phyloP scores from a whole-genome alignment of 2,113 vertebrate genomes.

The Cynocephalus volans region DNA sequence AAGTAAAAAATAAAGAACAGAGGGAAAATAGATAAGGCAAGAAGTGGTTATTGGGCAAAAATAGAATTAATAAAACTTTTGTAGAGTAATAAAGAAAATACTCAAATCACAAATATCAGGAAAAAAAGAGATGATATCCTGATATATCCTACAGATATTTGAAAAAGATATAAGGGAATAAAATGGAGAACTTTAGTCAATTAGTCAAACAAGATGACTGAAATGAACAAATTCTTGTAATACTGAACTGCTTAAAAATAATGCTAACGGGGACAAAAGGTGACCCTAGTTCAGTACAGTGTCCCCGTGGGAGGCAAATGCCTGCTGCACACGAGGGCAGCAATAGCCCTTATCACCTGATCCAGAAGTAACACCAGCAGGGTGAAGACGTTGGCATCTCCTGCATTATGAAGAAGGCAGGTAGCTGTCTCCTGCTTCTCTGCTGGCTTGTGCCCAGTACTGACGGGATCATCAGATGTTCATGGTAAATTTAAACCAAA shows the following conservation, averaged over 20 bases:
- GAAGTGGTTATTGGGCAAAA: neutral
- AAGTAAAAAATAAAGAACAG: neutral
- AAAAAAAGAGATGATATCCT: neutral
- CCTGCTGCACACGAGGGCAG: rapidly evolving
- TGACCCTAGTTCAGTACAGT: neutral
- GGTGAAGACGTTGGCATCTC: neutral
- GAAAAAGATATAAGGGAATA: neutral
- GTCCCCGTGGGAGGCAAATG: rapidly evolving
- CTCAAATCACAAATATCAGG: neutral
- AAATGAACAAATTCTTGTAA: neutral
- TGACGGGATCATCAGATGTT: neutral
- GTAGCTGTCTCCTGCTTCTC: rapidly evolving
- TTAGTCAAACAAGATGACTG: neutral
- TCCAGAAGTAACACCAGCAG: too few species aligned
- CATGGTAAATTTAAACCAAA: neutral
- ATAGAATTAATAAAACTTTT: neutral
- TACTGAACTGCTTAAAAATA: too few species aligned
- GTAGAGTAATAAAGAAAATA: neutral
- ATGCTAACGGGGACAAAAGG: neutral
- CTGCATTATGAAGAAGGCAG: rapidly evolving
- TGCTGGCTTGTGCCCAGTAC: rapidly evolving
- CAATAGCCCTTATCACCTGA: rapidly evolving
- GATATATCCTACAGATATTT: neutral
- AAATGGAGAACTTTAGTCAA: neutral
- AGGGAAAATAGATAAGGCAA: neutral